Evolutionary conservation across 1,140 invertebrate species (phyloP).

Genomic region (Drosophila tani): DNA sequence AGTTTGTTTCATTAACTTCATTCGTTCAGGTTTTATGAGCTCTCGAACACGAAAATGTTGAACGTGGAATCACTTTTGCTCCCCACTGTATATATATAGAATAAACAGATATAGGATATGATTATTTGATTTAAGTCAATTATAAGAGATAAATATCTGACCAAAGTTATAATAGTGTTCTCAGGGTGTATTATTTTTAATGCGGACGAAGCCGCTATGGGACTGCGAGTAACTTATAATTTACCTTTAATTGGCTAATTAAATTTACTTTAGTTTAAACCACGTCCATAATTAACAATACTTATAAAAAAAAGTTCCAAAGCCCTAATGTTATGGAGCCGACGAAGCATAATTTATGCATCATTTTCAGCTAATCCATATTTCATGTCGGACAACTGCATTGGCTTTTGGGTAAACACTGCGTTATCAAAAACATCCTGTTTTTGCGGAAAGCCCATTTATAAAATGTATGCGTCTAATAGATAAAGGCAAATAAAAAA

Average conservation of each 20-base stretch:
- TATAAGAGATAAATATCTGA: too few species aligned
- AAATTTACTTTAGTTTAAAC: background rate
- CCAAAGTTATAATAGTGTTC: too few species aligned
- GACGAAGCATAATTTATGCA: constrained; percentile 42
- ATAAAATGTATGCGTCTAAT: constrained; percentile 49
- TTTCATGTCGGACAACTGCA: constrained; percentile 49
- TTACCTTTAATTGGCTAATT: background rate
- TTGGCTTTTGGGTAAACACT: constrained; percentile 21
- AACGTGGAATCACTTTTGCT: too few species aligned
- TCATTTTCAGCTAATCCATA: constrained; percentile 53
- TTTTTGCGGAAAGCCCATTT: constrained; percentile 59
- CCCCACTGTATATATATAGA: too few species aligned
- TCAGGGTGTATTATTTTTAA: too few species aligned
- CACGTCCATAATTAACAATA: background rate
- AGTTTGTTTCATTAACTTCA: too few species aligned
- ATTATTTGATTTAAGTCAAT: too few species aligned
- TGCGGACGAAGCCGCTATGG: too few species aligned
- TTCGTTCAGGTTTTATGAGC: too few species aligned
- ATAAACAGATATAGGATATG: too few species aligned
- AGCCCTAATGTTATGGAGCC: constrained; percentile 30
- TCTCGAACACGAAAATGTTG: too few species aligned
- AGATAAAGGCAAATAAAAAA: constrained; percentile 27
- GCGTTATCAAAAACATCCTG: constrained; percentile 60
- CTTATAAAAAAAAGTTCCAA: constrained; percentile 15
- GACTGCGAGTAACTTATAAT: background rate